Percentiles rank a stretch among this genome's conserved stretches.
Conservation (phyloP, 2,113 vertebrate genomes). For the Micronycteris hirsuta region DNA sequence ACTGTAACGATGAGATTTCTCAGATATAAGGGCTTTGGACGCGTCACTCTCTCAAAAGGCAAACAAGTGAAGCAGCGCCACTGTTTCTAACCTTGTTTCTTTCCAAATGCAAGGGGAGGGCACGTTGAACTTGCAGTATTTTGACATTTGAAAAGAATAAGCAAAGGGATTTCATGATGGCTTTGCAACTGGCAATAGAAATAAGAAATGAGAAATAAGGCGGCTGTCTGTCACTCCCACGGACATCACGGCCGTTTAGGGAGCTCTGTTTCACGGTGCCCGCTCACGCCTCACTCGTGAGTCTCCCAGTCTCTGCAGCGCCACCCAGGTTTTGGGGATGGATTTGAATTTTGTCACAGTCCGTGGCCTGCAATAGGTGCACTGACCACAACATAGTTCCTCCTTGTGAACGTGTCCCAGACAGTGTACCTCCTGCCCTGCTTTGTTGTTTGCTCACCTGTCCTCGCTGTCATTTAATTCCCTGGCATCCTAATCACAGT, state of each 20-base stretch:
- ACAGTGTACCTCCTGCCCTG: not conserved
- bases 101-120: not conserved
- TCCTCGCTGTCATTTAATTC: not conserved
- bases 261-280: not conserved
- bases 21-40: not conserved
- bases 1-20: not conserved
- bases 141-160: slow-evolving; percentile 52
- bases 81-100: slow-evolving; percentile 1
- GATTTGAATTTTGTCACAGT: not conserved
- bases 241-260: not conserved
- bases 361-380: not conserved
- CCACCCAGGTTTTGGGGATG: not conserved
- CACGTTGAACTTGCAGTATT: slow-evolving; percentile 36
- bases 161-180: slow-evolving; percentile 30
- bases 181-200: not conserved
- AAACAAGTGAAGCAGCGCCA: not conserved
- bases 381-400: not conserved
- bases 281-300: not conserved
- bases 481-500: not conserved
- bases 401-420: not conserved
- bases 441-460: not conserved
- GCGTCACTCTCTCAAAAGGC: slow-evolving; percentile 2
- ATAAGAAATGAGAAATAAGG: slow-evolving; percentile 33
- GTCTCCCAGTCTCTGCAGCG: not conserved
- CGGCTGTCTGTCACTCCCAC: not conserved